These are phyloP conservation scores for Protodeltote pygarga DNA, from an alignment of 2,888 invertebrate species.

Conservation along the genomic window DNA sequence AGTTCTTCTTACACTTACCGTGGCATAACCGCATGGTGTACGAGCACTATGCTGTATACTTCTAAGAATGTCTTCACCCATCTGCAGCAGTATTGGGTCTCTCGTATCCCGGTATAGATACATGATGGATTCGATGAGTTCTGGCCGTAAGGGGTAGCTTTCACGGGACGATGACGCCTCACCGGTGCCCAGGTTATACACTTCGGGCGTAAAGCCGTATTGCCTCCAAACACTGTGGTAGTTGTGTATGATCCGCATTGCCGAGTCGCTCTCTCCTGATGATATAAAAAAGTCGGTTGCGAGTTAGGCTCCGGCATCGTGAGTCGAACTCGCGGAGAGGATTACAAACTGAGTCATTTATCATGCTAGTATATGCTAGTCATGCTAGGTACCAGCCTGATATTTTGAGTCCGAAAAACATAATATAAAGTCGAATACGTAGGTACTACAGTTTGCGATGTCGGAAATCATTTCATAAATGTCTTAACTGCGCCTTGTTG, in stretches of 20 bases:
- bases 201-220: slow-evolving; percentile 99
- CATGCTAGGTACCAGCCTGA: too few relatives aligned
- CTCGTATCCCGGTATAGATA: slow-evolving; percentile 97
- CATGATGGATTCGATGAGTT: slow-evolving; percentile 98
- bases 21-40: slow-evolving; percentile 99
- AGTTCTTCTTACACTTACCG: slow-evolving; percentile 86
- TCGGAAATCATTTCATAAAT: too few relatives aligned
- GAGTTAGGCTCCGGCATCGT: too few relatives aligned
- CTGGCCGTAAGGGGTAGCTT: slow-evolving; percentile 98
- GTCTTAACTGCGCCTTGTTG: too few relatives aligned
- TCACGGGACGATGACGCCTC: slow-evolving; percentile 93
- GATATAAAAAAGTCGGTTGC: too few relatives aligned
- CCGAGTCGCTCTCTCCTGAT: slow-evolving; percentile 94
- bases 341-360: too few relatives aligned
- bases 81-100: slow-evolving; percentile 96
- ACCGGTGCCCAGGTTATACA: slow-evolving; percentile 97
- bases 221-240: slow-evolving; percentile 99
- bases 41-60: slow-evolving; percentile 97
- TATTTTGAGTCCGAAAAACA: too few relatives aligned
- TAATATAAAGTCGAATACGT: too few relatives aligned
- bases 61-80: slow-evolving; percentile 97
- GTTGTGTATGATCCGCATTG: slow-evolving; percentile 97
- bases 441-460: too few relatives aligned
- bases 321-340: too few relatives aligned
- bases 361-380: too few relatives aligned